A percentile compares a stretch with the other conserved stretches of the same genome.
phyloP scores from a whole-genome alignment of 2,888 invertebrate species.

The Tipula helvola region DNA sequence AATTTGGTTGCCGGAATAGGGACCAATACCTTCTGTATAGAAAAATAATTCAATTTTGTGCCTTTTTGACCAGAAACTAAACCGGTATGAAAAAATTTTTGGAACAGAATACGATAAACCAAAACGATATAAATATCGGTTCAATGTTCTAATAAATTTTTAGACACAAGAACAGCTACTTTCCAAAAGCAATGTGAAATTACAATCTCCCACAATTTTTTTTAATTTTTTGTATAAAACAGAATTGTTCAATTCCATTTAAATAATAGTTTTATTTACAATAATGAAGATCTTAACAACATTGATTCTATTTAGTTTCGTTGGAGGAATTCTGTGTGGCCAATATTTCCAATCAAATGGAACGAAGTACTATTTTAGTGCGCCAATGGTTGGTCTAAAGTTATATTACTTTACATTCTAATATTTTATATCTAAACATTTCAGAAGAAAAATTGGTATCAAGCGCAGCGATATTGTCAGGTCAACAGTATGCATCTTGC shows the following conservation, averaged over 20 bases:
- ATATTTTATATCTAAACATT: too few species aligned
- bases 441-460: too few species aligned
- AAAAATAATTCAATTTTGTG: too few species aligned
- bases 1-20: too few species aligned
- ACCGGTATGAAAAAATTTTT: too few species aligned
- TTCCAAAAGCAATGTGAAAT: neutral
- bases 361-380: neutral
- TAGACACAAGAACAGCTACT: neutral
- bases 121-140: too few species aligned
- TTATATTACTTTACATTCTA: neutral
- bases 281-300: neutral
- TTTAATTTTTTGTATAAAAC: neutral
- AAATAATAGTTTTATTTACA: neutral
- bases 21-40: too few species aligned
- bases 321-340: neutral
- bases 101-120: too few species aligned
- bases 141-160: too few species aligned
- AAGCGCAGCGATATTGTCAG: too few species aligned
- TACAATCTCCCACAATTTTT: neutral
- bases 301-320: neutral
- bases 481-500: too few species aligned
- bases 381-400: neutral
- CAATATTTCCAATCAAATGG: neutral
- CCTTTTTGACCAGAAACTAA: too few species aligned
- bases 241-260: neutral